Base-by-base conservation (phyloP, 2,113 vertebrate species). In the Zosterops pallidus region DNA sequence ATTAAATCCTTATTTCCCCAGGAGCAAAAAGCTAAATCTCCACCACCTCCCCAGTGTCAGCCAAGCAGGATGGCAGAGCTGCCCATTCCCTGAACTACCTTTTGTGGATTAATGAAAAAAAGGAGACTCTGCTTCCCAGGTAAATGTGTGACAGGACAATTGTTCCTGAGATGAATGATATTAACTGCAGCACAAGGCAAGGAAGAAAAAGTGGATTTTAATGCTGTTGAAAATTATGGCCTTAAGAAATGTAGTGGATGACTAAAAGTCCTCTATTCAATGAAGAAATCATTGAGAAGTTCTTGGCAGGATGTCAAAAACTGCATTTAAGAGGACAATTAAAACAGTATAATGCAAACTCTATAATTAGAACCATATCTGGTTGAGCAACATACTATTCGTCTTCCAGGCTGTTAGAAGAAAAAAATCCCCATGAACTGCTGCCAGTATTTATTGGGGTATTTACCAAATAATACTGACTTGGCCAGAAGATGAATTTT, bases 291-390 rank as follows among this genome's bases (percentile, higher is more conserved):
- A 97, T 95, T 96, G 96, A 98, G 97, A 98, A 96, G 60, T 93
- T 97, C 95, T 96, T 98, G 97, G 97, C 97, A 97, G 91, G 67
- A 95, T 93, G 86, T 97, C 97, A 98, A 97, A 97, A 83, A 93
- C 75, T 96, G 89, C 95, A 97, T 98, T 98, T 97, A 97, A 97
- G 95, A 96, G 95, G 96, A 98, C 97, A 98, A 98, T 98, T 98
- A 98, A 98, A 98, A 97, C 42, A 64, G 89, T 91, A 98, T 97
- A 98, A 98, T 95, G 90, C 81, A 94, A 97, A 96, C n/a, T 8
- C 95, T 98, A 97, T 97, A 98, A 98, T 98, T 97, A 97, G 97
- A 98, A 98, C 97, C 96, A 88, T 98, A 97, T 97, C 95, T 97
- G 68, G 81, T 84, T 92, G 96, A 97, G 95, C 95, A 96, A 96